A percentile compares a stretch with the other conserved stretches of the same genome.
phyloP scores from a whole-genome alignment of 2,888 invertebrate species.

The Megamerina dolium region DNA sequence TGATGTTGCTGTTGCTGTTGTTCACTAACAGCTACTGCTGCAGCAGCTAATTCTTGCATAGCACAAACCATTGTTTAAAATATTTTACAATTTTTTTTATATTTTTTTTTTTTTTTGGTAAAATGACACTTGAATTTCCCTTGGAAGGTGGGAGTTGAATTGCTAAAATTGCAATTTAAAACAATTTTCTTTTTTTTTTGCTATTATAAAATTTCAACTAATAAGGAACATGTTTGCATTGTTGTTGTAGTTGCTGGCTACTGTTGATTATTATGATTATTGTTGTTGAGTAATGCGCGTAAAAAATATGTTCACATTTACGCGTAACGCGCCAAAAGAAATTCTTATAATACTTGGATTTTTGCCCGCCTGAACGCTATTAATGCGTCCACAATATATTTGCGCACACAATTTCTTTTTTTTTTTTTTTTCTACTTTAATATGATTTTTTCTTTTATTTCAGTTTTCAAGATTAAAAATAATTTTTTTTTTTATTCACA shows the following conservation, averaged over 20 bases:
- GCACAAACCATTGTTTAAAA: conserved; percentile 47
- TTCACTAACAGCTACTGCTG: conserved; percentile 22
- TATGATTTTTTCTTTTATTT: conserved; percentile 1
- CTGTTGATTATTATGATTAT: no score
- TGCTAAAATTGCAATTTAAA: no score
- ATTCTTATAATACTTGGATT: no score
- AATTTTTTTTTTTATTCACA: neutral
- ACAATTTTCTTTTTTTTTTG: conserved; percentile 19
- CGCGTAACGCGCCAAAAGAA: no score
- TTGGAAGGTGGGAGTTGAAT: no score
- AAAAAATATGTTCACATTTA: no score
- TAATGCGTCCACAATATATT: no score
- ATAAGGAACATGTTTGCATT: conserved; percentile 41
- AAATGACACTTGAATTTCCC: conserved; percentile 41
- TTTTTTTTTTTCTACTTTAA: conserved; percentile 12
- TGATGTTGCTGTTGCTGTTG: conserved; percentile 29
- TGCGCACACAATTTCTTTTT: conserved; percentile 11
- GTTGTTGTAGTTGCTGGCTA: conserved; percentile 1
- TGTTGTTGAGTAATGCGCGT: no score
- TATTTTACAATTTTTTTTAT: conserved; percentile 18
- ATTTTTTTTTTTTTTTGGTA: conserved; percentile 35
- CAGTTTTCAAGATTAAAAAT: conserved; percentile 2
- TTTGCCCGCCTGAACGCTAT: no score
- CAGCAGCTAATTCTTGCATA: conserved; percentile 42
- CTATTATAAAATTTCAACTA: conserved; percentile 29